These are phyloP conservation scores for Leptinotarsa lineolata DNA, from an alignment of 1,140 invertebrate genomes.

Conservation along the genomic window DNA sequence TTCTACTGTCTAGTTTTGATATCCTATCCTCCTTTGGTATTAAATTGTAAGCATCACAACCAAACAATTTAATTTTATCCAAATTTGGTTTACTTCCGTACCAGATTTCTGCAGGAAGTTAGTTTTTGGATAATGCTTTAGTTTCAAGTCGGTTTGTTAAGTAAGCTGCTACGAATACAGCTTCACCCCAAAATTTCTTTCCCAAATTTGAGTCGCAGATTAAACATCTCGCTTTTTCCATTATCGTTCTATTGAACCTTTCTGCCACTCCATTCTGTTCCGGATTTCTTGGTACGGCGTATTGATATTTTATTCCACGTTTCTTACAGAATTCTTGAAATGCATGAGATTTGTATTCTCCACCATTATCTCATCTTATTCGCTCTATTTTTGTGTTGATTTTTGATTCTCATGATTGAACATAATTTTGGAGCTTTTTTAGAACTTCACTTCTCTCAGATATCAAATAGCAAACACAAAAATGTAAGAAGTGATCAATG, in stretches of 20 bases:
- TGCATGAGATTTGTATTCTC: constrained; percentile 38
- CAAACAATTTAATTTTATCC: constrained; percentile 48
- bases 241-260: constrained; percentile 51
- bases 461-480: constrained; percentile 47
- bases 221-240: constrained; percentile 49
- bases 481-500: constrained; percentile 53
- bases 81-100: constrained; percentile 35
- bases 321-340: constrained; percentile 39
- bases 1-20: constrained; percentile 38
- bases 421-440: constrained; percentile 25
- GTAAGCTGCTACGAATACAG: constrained; percentile 53
- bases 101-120: constrained; percentile 34
- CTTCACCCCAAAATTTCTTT: constrained; percentile 49
- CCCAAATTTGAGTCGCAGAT: constrained; percentile 42
- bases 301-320: constrained; percentile 37
- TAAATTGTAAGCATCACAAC: constrained; percentile 41
- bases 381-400: constrained; percentile 19
- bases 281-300: constrained; percentile 47
- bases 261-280: constrained; percentile 56
- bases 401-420: constrained; percentile 11
- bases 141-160: constrained; percentile 53
- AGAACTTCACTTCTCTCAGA: constrained; percentile 35
- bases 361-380: constrained; percentile 30
- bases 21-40: constrained; percentile 36
- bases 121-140: constrained; percentile 27